Evolutionary conservation across 2,888 invertebrate genomes (phyloP).

Genomic region (Parnassius smintheus): DNA sequence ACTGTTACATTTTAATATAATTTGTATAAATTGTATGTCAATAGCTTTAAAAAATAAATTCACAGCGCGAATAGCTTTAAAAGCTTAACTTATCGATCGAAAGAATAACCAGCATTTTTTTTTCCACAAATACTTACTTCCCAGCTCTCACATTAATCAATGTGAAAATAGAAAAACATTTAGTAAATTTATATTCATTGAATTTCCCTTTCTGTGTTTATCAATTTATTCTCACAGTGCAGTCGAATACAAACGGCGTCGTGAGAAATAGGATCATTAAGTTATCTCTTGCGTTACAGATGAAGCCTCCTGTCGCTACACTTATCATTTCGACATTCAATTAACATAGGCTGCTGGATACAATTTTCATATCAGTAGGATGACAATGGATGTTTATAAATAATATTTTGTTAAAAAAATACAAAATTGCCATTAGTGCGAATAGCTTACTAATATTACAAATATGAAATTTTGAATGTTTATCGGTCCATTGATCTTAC

Average conservation of each 20-base stretch:
- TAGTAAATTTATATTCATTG: background rate
- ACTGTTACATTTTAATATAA: too few species aligned
- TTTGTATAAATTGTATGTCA: too few species aligned
- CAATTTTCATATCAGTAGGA: background rate
- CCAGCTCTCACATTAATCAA: too few species aligned
- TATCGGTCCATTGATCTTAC: too few species aligned
- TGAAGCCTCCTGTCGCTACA: constrained; percentile 21
- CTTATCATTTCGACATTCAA: constrained; percentile 27
- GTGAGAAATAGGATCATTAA: constrained; percentile 28
- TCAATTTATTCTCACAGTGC: constrained; percentile 13
- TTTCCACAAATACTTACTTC: too few species aligned
- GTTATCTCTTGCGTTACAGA: constrained; percentile 19
- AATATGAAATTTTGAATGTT: too few species aligned
- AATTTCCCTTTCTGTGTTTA: constrained; percentile 7
- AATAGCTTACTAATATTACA: too few species aligned
- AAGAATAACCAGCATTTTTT: background rate
- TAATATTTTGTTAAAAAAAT: too few species aligned
- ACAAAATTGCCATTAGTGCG: too few species aligned
- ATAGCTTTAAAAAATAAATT: background rate
- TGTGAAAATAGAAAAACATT: too few species aligned
- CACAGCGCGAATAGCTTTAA: background rate
- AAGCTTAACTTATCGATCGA: background rate
- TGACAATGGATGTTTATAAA: too few species aligned
- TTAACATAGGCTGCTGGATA: constrained; percentile 11
- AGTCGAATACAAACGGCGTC: constrained; percentile 16